phyloP scores from a whole-genome alignment of 2,797 vertebrate species.

The Schizothorax lantsangensis region DNA sequence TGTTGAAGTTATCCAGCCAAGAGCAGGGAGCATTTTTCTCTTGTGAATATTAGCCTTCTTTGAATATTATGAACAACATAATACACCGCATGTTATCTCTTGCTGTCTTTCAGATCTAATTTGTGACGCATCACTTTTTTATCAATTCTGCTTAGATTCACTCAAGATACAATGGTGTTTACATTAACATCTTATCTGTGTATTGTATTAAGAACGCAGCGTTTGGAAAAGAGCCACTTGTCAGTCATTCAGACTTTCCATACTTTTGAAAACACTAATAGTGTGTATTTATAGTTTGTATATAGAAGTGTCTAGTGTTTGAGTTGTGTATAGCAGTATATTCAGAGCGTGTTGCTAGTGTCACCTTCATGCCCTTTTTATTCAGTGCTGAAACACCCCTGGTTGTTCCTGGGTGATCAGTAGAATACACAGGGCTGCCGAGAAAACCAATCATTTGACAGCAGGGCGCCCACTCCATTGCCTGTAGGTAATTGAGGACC shows the following conservation, averaged over 20 bases:
- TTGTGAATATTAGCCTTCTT: neutral
- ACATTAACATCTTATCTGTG: neutral
- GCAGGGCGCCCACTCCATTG: constrained; percentile 16
- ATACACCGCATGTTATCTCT: neutral
- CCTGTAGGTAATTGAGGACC: constrained; percentile 42
- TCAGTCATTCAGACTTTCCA: neutral
- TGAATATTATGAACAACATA: neutral
- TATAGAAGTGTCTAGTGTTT: neutral
- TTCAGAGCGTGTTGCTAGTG: neutral
- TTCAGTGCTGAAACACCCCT: neutral
- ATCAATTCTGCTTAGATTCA: neutral
- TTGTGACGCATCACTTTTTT: neutral
- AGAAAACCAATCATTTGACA: constrained; percentile 43
- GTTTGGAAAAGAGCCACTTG: neutral
- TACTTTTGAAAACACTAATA: constrained; percentile 9
- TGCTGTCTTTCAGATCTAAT: neutral
- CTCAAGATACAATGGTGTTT: neutral
- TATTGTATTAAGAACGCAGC: neutral
- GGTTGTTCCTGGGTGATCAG: constrained; percentile 8
- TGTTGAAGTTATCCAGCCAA: neutral
- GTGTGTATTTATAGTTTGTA: neutral
- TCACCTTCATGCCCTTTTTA: constrained; percentile 15
- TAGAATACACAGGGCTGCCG: constrained; percentile 28
- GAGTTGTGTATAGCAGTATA: neutral
- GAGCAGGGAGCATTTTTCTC: neutral